A percentile compares a stretch with the other conserved stretches of the same genome.
These are phyloP conservation scores for Drosophila kikkawai DNA, from an alignment of 1,140 invertebrate genomes.

Conservation along the genomic window DNA sequence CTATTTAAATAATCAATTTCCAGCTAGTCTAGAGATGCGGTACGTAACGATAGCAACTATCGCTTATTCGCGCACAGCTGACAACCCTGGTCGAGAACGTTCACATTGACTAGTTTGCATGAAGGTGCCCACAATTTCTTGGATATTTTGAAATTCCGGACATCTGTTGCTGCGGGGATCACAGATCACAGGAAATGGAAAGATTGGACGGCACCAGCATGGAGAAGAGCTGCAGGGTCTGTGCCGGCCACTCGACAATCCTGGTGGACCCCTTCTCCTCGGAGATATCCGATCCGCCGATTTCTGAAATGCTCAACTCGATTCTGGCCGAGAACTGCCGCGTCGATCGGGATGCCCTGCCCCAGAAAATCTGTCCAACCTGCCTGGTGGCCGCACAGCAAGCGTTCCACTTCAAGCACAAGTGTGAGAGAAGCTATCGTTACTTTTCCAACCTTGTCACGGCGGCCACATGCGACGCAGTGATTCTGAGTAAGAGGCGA, in stretches of 20 bases:
- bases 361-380: constrained; percentile 38
- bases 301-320: constrained; percentile 39
- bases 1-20: not conserved
- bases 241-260: constrained; percentile 20
- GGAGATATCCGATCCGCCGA: constrained; percentile 24
- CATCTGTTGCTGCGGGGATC: constrained; percentile 1
- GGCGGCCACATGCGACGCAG: not conserved
- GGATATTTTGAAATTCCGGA: constrained; percentile 14
- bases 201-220: not conserved
- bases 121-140: constrained; percentile 16
- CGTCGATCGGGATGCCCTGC: constrained; percentile 32
- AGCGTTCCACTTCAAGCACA: constrained; percentile 38
- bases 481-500: not conserved
- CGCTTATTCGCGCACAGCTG: not conserved
- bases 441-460: constrained; percentile 31
- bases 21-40: not conserved
- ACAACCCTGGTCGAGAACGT: constrained; percentile 10
- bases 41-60: not conserved
- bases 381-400: constrained; percentile 42
- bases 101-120: constrained; percentile 22
- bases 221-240: constrained; percentile 27
- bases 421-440: constrained; percentile 38
- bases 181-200: not conserved
- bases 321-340: constrained; percentile 22
- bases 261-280: constrained; percentile 34